Conservation (phyloP, 1,140 invertebrate species). For the Atta texana region DNA sequence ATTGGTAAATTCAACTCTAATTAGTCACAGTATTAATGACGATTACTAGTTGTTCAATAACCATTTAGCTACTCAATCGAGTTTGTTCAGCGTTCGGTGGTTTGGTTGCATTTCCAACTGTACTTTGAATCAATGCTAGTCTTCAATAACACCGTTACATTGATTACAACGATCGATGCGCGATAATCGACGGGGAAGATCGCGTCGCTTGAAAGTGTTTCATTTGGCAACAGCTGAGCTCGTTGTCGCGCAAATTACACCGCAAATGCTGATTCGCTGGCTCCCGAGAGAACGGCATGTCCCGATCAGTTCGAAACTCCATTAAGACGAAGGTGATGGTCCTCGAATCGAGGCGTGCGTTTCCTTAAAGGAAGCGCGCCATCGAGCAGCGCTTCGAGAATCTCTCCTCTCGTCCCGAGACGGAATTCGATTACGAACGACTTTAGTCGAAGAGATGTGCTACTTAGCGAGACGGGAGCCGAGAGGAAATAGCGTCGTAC, state of each 20-base stretch:
- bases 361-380: constrained; percentile 44
- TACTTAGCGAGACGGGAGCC: constrained; percentile 48
- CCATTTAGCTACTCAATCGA: neutral
- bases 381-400: constrained; percentile 30
- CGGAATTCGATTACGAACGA: constrained; percentile 71
- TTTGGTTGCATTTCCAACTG: constrained; percentile 15
- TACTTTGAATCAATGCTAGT: neutral
- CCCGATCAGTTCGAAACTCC: constrained; percentile 64
- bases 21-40: neutral
- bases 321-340: constrained; percentile 64
- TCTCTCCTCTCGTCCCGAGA: constrained; percentile 14
- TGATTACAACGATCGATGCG: constrained; percentile 26
- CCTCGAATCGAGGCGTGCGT: constrained; percentile 34
- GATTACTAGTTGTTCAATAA: neutral
- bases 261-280: constrained; percentile 64
- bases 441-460: constrained; percentile 64
- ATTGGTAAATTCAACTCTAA: neutral
- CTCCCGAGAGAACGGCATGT: constrained; percentile 42
- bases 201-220: constrained; percentile 15
- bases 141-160: constrained; percentile 11
- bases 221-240: constrained; percentile 26
- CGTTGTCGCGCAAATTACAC: constrained; percentile 22
- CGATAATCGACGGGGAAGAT: constrained; percentile 36
- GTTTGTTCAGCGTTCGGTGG: neutral
- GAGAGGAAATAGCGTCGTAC: constrained; percentile 38